These are phyloP conservation scores for Brenthis ino DNA, from an alignment of 2,888 invertebrate species.

Conservation along the genomic window DNA sequence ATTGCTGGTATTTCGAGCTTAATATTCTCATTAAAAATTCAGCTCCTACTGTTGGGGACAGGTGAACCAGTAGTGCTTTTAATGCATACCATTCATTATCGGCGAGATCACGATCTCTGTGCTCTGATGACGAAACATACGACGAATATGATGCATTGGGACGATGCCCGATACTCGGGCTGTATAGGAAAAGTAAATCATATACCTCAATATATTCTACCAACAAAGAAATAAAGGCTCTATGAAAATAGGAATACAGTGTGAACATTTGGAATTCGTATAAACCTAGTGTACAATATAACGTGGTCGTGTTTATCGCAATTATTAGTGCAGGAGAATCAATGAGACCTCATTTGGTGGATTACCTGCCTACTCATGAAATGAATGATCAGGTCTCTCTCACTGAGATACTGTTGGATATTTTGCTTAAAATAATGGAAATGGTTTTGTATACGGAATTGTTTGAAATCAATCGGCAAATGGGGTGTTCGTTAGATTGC, in stretches of 20 bases:
- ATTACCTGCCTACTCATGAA: constrained; percentile 65
- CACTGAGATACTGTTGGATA: constrained; percentile 51
- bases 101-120: constrained; percentile 59
- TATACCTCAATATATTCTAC: constrained; percentile 17
- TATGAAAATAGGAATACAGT: constrained; percentile 24
- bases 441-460: constrained; percentile 34
- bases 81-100: constrained; percentile 67
- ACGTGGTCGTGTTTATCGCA: constrained; percentile 54
- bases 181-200: constrained; percentile 51
- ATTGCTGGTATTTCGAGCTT: constrained; percentile 30
- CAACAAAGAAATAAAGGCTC: neutral
- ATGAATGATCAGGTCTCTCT: constrained; percentile 63
- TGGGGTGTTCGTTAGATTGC: constrained; percentile 33
- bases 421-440: constrained; percentile 45
- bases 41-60: constrained; percentile 38
- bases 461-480: constrained; percentile 34
- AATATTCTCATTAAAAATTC: constrained; percentile 34
- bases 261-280: constrained; percentile 9
- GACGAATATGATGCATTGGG: constrained; percentile 78
- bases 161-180: constrained; percentile 64
- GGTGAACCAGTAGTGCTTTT: constrained; percentile 43
- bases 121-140: constrained; percentile 68
- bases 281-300: constrained; percentile 22
- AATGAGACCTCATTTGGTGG: constrained; percentile 73
- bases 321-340: constrained; percentile 75